Conservation (phyloP, 2,113 vertebrate species). For the Tragelaphus scriptus region DNA sequence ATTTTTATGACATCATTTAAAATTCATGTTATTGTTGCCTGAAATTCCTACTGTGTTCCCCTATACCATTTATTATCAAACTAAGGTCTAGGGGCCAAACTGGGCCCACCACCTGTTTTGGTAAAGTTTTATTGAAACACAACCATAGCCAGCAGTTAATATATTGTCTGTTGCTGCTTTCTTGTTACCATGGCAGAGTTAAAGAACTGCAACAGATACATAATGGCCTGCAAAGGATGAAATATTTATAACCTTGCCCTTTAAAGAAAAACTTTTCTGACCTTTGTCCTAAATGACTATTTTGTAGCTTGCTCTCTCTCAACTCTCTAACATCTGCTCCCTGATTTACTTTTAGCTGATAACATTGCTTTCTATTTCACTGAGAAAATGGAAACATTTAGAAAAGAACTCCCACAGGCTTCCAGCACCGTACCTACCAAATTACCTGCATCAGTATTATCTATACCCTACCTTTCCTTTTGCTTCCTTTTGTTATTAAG, state of each 20-base stretch:
- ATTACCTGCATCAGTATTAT: neutral
- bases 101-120: neutral
- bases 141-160: neutral
- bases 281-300: neutral
- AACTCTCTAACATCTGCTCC: neutral
- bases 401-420: neutral
- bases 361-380: neutral
- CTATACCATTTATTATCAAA: neutral
- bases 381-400: slow-evolving; percentile 4
- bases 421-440: neutral
- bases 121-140: slow-evolving; percentile 31
- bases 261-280: neutral
- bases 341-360: slow-evolving; percentile 11
- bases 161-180: neutral
- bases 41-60: neutral
- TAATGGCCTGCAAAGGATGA: neutral
- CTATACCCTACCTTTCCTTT: neutral
- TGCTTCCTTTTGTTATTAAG: neutral
- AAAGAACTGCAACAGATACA: neutral
- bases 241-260: neutral
- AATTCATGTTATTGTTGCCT: neutral
- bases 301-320: neutral
- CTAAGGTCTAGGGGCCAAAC: neutral
- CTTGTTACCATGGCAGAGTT: neutral
- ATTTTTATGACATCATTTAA: neutral